Base-by-base conservation (phyloP, 2,888 invertebrate genomes). In the Nemapogon koenigi region DNA sequence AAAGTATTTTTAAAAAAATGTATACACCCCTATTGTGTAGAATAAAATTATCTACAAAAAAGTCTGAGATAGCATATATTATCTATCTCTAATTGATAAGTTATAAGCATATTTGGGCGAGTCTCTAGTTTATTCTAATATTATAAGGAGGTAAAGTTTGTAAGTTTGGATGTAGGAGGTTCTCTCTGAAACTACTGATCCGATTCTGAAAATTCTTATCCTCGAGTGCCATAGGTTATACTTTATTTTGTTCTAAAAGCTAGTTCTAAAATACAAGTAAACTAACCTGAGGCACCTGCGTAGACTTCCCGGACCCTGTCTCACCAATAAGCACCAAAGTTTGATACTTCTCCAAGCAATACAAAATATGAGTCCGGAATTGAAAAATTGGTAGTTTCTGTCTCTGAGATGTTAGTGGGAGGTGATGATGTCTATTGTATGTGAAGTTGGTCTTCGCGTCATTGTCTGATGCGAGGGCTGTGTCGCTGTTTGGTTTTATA, bases 241-340 rank as follows among this genome's bases (percentile, higher is more conserved):
- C n/a, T n/a, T n/a, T n/a, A n/a, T n/a, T n/a, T n/a, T n/a, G n/a
- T 6, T 22, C 22, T 7, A 6, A 22, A 22, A 22, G 22, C 22
- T 22, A 22, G 22, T 22, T 7, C 10, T 7, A 6, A n/a, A n/a
- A 28, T 28, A 6, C 11, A 7, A 4, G 8, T 28, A 15, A 2
- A 35, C 78, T 71, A 69, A 93, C 94, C 87, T 94, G 94, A 35
- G 95, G 94, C 44, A 97, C 86, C 79, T 97, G 97, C 0, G 97
- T 97, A 57, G 95, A 95, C 70, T 98, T 94, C 22, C 97, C 97
- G 50, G 91, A 93, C 16, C 98, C 98, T 2, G 97, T 97, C 63
- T 99, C 97, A 2, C 98, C 98, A 28, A 91, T 85, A 39, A 93
- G 71, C 37, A 99, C 86, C 31, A 97, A 71, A 0, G 92, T 91